These are phyloP conservation scores for Anticlea derivata DNA, from an alignment of 2,888 invertebrate genomes.

Conservation along the genomic window DNA sequence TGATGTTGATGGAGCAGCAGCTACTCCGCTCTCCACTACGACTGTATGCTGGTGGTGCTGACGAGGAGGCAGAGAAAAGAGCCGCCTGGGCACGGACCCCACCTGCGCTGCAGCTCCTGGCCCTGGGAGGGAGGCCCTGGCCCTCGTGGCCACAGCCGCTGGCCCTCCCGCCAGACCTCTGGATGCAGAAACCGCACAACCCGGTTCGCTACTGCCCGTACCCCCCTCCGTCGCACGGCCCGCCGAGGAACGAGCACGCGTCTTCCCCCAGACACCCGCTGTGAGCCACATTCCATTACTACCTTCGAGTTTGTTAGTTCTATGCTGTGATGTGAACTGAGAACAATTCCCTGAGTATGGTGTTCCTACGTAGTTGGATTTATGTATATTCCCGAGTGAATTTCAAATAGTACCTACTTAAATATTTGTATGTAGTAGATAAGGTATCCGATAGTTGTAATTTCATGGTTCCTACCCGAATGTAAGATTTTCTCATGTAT, in stretches of 20 bases:
- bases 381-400: slow-evolving; percentile 42
- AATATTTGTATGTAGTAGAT: slow-evolving; percentile 52
- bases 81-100: slow-evolving; percentile 81
- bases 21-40: slow-evolving; percentile 86
- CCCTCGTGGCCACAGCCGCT: slow-evolving; percentile 94
- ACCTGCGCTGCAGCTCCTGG: slow-evolving; percentile 70
- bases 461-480: slow-evolving; percentile 80
- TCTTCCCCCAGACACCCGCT: slow-evolving; percentile 72
- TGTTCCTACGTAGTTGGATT: slow-evolving; percentile 12
- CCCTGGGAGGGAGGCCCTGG: slow-evolving; percentile 89
- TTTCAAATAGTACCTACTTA: slow-evolving; percentile 54
- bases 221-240: slow-evolving; percentile 74
- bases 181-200: slow-evolving; percentile 93
- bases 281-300: slow-evolving; percentile 46
- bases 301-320: slow-evolving; percentile 8
- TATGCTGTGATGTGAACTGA: slow-evolving; percentile 22
- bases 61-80: slow-evolving; percentile 84
- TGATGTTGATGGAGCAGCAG: slow-evolving; percentile 91
- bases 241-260: slow-evolving; percentile 59
- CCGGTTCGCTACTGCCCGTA: slow-evolving; percentile 85
- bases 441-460: slow-evolving; percentile 59
- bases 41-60: slow-evolving; percentile 86
- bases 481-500: slow-evolving; percentile 55
- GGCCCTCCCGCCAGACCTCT: slow-evolving; percentile 93
- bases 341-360: slow-evolving; percentile 1